Percentiles rank a stretch among this genome's conserved stretches.
These are phyloP conservation scores for Cyclophora albipunctata DNA, from an alignment of 2,888 invertebrate genomes.

Conservation along the genomic window DNA sequence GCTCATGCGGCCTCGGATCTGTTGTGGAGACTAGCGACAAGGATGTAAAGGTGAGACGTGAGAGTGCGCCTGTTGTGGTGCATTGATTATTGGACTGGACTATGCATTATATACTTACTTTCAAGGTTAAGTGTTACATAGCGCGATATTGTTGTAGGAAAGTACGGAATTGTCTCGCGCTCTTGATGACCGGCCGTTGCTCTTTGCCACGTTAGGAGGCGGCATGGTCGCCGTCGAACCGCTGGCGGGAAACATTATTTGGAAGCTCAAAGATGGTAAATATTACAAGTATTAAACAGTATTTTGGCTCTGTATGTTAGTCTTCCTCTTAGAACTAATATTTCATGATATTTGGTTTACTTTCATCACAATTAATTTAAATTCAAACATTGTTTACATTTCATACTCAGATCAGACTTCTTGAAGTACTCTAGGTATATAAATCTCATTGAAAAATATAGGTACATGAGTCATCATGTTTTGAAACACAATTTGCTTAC, in stretches of 20 bases:
- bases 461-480: too few relatives aligned
- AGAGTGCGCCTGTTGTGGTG: constrained; percentile 30
- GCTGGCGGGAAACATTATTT: constrained; percentile 87
- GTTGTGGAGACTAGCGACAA: constrained; percentile 32
- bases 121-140: constrained; percentile 3
- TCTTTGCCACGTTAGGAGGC: constrained; percentile 96
- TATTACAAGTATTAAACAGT: not conserved
- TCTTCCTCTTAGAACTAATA: too few relatives aligned
- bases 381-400: not conserved
- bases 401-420: not conserved
- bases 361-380: too few relatives aligned
- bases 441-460: too few relatives aligned
- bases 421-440: too few relatives aligned
- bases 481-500: not conserved
- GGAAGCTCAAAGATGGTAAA: constrained; percentile 93
- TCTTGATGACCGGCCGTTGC: constrained; percentile 81
- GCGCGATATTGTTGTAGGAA: constrained; percentile 47
- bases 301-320: too few relatives aligned
- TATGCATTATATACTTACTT: not conserved
- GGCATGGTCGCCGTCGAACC: constrained; percentile 93
- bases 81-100: constrained; percentile 23
- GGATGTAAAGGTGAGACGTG: constrained; percentile 51
- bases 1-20: constrained; percentile 44
- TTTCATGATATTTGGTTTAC: too few relatives aligned
- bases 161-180: constrained; percentile 81